These are phyloP conservation scores for Caloenas nicobarica DNA, from an alignment of 2,113 vertebrate genomes.

Conservation along the genomic window DNA sequence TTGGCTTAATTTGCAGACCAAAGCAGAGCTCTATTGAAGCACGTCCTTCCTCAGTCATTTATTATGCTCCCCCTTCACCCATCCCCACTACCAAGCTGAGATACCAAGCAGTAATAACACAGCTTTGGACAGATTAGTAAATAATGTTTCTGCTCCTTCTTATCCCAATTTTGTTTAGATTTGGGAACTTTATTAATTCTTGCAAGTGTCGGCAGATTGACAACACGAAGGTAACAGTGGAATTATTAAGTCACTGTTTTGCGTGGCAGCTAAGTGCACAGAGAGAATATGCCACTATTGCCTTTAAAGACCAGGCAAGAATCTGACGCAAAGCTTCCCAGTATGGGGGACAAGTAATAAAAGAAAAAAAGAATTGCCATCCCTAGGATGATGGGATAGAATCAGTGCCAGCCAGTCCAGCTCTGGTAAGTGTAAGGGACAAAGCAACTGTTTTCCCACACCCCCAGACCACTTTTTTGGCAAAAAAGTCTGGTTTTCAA, in stretches of 20 bases:
- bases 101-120: slow-evolving; percentile 10
- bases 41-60: slow-evolving; percentile 60
- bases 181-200: not conserved
- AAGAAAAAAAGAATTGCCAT: not conserved
- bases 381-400: not conserved
- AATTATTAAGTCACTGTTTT: not conserved
- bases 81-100: not conserved
- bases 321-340: not conserved
- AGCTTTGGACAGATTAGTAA: slow-evolving; percentile 11
- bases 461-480: not conserved
- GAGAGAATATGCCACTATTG: not conserved
- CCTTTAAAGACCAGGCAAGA: not conserved
- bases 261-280: not conserved
- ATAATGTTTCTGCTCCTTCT: not conserved
- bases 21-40: slow-evolving; percentile 49
- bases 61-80: slow-evolving; percentile 20
- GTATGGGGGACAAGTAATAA: not conserved
- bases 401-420: not conserved
- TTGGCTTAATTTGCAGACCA: slow-evolving; percentile 65
- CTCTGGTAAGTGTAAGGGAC: not conserved
- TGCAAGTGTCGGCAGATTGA: not conserved
- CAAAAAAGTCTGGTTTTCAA: not conserved
- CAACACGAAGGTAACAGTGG: not conserved
- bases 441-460: not conserved
- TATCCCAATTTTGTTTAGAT: slow-evolving; percentile 1